phyloP scores from a whole-genome alignment of 2,888 invertebrate genomes.

The Drosophila monieri region DNA sequence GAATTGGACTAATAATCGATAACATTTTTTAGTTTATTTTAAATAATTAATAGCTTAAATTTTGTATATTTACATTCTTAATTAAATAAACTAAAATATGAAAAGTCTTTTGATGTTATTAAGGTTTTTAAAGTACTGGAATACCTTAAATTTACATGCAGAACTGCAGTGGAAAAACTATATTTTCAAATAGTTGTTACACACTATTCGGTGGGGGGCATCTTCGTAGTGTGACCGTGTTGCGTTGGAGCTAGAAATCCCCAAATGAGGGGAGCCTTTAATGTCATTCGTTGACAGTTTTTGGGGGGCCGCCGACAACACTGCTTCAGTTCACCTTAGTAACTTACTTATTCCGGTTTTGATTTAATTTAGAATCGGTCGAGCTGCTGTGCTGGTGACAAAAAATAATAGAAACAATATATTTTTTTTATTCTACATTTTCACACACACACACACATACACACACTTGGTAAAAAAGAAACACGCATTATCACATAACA shows the following conservation, averaged over 20 bases:
- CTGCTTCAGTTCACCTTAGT: slow-evolving; percentile 1
- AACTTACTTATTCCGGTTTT: slow-evolving; percentile 1
- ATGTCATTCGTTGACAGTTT: not conserved
- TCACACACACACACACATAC: not conserved
- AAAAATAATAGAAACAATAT: not conserved
- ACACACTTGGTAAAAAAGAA: not conserved
- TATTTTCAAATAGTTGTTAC: not conserved
- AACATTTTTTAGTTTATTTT: too few relatives aligned
- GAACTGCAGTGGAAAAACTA: not conserved
- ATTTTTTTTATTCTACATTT: not conserved
- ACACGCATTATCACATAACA: not conserved
- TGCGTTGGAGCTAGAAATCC: not conserved
- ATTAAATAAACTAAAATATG: not conserved
- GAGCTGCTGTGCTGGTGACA: slow-evolving; percentile 7
- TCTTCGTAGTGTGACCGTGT: not conserved
- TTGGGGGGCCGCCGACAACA: not conserved
- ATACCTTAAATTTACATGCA: not conserved
- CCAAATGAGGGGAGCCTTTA: slow-evolving; percentile 1
- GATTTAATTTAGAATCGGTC: slow-evolving; percentile 11
- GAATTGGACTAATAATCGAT: too few relatives aligned
- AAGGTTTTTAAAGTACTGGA: too few relatives aligned
- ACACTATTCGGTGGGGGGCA: not conserved
- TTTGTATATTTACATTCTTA: not conserved
- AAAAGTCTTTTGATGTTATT: too few relatives aligned
- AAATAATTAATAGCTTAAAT: not conserved